Evolutionary conservation across 2,888 invertebrate genomes (phyloP).

Genomic region (Eupithecia exiguata): DNA sequence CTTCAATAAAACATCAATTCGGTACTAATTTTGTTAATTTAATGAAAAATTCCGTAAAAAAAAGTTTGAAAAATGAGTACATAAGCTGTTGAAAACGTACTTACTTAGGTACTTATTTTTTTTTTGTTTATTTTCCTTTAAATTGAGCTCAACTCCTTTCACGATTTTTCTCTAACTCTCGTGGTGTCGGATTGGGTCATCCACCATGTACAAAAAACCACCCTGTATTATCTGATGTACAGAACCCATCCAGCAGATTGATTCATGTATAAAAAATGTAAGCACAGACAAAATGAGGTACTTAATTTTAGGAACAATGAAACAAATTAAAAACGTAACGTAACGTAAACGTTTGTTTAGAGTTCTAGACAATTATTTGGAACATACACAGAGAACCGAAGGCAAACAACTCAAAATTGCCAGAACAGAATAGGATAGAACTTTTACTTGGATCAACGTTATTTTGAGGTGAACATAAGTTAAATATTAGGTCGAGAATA

Average conservation of each 20-base stretch:
- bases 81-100: too few species aligned
- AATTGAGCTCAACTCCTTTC: too few species aligned
- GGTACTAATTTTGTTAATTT: too few species aligned
- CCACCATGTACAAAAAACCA: too few species aligned
- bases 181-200: too few species aligned
- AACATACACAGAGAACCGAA: conserved; percentile 28
- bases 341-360: conserved; percentile 14
- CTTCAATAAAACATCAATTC: too few species aligned
- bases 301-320: background rate
- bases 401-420: conserved; percentile 31
- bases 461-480: conserved; percentile 18
- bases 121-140: too few species aligned
- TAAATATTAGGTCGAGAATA: background rate
- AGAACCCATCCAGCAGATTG: background rate
- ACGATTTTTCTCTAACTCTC: too few species aligned
- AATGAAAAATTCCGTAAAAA: too few species aligned
- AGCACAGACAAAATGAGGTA: background rate
- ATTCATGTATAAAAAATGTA: background rate
- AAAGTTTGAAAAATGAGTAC: too few species aligned
- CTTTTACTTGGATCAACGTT: conserved; percentile 19
- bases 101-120: too few species aligned
- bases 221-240: background rate
- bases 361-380: conserved; percentile 16
- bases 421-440: conserved; percentile 22
- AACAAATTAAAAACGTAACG: conserved; percentile 10